phyloP scores from a whole-genome alignment of 1,140 invertebrate species.

The Lepidurus packardi region DNA sequence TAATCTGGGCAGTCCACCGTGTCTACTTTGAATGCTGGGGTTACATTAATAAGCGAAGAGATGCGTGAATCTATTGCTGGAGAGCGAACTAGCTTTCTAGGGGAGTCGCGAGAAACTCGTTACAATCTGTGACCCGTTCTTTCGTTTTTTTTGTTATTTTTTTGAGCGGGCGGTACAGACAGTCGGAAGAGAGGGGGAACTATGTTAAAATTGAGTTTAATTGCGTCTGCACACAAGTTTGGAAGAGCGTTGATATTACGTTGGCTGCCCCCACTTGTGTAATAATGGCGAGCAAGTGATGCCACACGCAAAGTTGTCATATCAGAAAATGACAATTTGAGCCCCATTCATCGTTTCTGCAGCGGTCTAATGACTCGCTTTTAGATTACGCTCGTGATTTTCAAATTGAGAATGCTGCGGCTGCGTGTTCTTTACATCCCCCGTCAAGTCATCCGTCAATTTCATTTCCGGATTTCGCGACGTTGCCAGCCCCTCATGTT shows the following conservation, averaged over 20 bases:
- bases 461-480: constrained; percentile 3
- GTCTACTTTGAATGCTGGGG: background rate
- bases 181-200: too few species aligned
- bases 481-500: constrained; percentile 13
- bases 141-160: too few species aligned
- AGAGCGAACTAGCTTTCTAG: background rate
- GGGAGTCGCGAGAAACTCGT: background rate
- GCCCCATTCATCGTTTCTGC: background rate
- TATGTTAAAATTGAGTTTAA: too few species aligned
- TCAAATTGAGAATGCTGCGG: background rate
- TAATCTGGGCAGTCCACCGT: background rate
- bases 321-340: background rate
- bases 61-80: background rate
- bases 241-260: too few species aligned
- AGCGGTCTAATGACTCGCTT: background rate
- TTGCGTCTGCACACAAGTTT: too few species aligned
- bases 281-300: too few species aligned
- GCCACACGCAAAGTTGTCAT: constrained; percentile 7
- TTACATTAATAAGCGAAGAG: constrained; percentile 20
- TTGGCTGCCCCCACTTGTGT: too few species aligned
- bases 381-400: constrained; percentile 17
- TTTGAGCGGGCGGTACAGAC: too few species aligned
- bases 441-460: background rate
- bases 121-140: background rate
- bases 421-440: too few species aligned